A percentile compares a stretch with the other conserved stretches of the same genome.
These are phyloP conservation scores for Cantharis lateralis DNA, from an alignment of 2,888 invertebrate species.

Conservation along the genomic window DNA sequence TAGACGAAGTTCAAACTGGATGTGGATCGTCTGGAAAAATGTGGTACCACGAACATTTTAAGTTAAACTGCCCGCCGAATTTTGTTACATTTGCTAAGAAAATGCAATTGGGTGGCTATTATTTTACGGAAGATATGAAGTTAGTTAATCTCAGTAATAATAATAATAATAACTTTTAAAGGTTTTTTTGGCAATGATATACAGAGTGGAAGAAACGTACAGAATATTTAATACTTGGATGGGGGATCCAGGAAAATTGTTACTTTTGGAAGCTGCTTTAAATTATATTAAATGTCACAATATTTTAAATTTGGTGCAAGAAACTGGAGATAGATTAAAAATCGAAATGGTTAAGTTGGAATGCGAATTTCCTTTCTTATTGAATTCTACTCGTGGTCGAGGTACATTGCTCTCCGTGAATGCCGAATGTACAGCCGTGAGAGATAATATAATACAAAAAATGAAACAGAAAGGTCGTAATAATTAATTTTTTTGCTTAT, in stretches of 20 bases:
- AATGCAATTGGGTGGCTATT: constrained; percentile 95
- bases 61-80: constrained; percentile 84
- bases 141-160: constrained; percentile 53
- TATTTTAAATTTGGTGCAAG: constrained; percentile 72
- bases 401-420: constrained; percentile 88
- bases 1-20: constrained; percentile 99
- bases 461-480: constrained; percentile 72
- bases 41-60: constrained; percentile 96
- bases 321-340: constrained; percentile 70
- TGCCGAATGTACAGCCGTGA: constrained; percentile 62
- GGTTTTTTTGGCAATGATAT: no score
- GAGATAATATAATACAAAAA: constrained; percentile 73
- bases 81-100: constrained; percentile 98
- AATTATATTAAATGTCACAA: constrained; percentile 81
- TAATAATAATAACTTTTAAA: not conserved
- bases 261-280: constrained; percentile 82
- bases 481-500: not conserved
- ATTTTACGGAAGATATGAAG: constrained; percentile 75
- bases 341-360: constrained; percentile 68
- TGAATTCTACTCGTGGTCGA: constrained; percentile 81
- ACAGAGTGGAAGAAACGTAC: constrained; percentile 72
- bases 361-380: constrained; percentile 69
- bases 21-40: constrained; percentile 95
- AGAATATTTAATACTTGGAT: constrained; percentile 99
- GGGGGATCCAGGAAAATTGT: constrained; percentile 94